Conservation (phyloP, 1,140 invertebrate genomes). For the Drosophila baimaii region DNA sequence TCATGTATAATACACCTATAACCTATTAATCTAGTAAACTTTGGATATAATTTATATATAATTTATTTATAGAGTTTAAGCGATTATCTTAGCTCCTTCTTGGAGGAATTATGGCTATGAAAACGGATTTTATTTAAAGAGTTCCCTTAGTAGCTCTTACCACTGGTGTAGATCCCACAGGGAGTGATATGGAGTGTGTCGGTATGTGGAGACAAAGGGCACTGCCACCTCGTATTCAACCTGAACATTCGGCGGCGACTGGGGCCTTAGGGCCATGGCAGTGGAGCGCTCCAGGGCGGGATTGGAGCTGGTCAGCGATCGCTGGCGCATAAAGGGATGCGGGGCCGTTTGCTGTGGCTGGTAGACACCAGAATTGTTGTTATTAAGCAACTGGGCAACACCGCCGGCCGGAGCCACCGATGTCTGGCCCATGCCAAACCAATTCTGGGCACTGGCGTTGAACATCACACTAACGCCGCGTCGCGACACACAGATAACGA, state of each 20-base stretch:
- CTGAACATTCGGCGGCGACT: conserved; percentile 72
- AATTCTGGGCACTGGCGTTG: conserved; percentile 76
- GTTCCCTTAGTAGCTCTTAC: conserved; percentile 54
- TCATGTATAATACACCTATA: too few relatives aligned
- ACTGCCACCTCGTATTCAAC: conserved; percentile 83
- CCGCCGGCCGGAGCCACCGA: conserved; percentile 34
- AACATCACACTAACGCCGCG: conserved; percentile 51
- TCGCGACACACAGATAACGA: conserved; percentile 7
- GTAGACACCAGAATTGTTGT: conserved; percentile 37
- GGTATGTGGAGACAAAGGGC: conserved; percentile 75
- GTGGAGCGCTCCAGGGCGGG: conserved; percentile 62
- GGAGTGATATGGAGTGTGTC: conserved; percentile 83
- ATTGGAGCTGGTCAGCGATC: conserved; percentile 78
- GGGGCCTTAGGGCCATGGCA: conserved; percentile 45
- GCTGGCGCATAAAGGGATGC: conserved; percentile 70
- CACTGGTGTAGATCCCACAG: conserved; percentile 84
- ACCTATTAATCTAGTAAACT: too few relatives aligned
- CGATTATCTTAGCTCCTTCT: background rate
- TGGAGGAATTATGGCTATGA: background rate
- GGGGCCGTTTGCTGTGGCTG: conserved; percentile 29
- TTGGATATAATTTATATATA: too few relatives aligned
- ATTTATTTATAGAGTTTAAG: background rate
- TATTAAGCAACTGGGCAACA: conserved; percentile 56
- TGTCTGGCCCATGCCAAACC: conserved; percentile 71
- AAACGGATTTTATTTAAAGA: background rate